phyloP scores from a whole-genome alignment of 2,888 invertebrate genomes.

The Lasioglossum calceatum region DNA sequence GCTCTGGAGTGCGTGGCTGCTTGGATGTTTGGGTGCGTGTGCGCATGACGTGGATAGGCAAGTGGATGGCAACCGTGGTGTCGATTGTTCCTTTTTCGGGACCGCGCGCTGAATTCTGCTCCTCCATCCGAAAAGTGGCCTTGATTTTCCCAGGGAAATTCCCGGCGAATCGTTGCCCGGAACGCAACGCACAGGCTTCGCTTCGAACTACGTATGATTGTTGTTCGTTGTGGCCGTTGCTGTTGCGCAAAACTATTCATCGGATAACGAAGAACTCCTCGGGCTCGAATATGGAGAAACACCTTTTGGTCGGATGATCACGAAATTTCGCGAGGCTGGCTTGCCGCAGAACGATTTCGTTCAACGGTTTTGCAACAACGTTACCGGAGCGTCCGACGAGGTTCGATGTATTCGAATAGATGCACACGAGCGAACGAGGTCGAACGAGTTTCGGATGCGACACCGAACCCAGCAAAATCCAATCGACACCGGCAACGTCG shows the following conservation, averaged over 20 bases:
- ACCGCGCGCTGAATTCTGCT: constrained; percentile 13
- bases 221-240: not conserved
- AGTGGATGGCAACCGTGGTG: constrained; percentile 54
- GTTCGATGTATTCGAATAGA: constrained; percentile 52
- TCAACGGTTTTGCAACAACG: constrained; percentile 32
- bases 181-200: not conserved
- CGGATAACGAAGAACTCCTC: not conserved
- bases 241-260: not conserved
- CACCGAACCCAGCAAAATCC: constrained; percentile 55
- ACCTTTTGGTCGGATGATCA: not conserved
- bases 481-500: constrained; percentile 64
- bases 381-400: constrained; percentile 9
- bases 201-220: not conserved
- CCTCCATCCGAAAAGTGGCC: not conserved
- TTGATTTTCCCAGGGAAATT: constrained; percentile 17
- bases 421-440: constrained; percentile 43
- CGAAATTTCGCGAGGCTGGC: constrained; percentile 7
- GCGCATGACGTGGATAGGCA: constrained; percentile 57
- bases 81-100: constrained; percentile 63
- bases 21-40: constrained; percentile 5
- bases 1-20: constrained; percentile 1
- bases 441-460: constrained; percentile 45
- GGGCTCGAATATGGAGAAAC: not conserved
- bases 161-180: not conserved
- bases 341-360: constrained; percentile 21